Evolutionary conservation across 1,140 invertebrate species (phyloP).

Genomic region (Tetragonula clypearis): DNA sequence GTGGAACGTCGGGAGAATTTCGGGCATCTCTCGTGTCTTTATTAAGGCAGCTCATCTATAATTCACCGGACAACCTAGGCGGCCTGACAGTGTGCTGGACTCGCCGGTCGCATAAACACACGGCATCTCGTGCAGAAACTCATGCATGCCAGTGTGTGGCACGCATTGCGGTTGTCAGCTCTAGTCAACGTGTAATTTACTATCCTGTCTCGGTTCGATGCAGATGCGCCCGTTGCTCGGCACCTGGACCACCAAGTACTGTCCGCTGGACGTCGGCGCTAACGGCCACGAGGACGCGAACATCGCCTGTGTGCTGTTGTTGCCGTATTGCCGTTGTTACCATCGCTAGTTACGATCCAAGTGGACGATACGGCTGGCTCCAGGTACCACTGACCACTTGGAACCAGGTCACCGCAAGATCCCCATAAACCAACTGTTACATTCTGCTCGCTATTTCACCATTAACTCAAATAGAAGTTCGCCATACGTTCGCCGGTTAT

Average conservation of each 20-base stretch:
- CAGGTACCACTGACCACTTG: constrained; percentile 39
- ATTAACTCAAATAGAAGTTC: constrained; percentile 40
- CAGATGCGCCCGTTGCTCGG: constrained; percentile 62
- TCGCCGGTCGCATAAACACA: constrained; percentile 68
- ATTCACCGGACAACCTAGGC: constrained; percentile 57
- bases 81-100: constrained; percentile 63
- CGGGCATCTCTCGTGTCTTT: constrained; percentile 65
- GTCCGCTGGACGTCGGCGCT: constrained; percentile 36
- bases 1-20: constrained; percentile 72
- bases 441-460: constrained; percentile 7
- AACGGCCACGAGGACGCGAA: constrained; percentile 40
- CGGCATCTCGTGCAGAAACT: constrained; percentile 58
- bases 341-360: constrained; percentile 58
- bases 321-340: constrained; percentile 44
- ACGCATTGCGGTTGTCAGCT: constrained; percentile 73
- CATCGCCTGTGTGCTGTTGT: constrained; percentile 29
- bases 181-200: constrained; percentile 76
- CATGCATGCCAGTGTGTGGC: constrained; percentile 47
- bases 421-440: constrained; percentile 59
- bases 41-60: constrained; percentile 68
- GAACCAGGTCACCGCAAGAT: constrained; percentile 49
- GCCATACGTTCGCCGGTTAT: background rate
- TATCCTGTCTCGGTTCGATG: constrained; percentile 60
- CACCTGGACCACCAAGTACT: constrained; percentile 39
- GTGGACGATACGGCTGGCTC: constrained; percentile 45